Evolutionary conservation across 2,797 vertebrate genomes (phyloP).

Genomic region (Phataginus tetradactyla): DNA sequence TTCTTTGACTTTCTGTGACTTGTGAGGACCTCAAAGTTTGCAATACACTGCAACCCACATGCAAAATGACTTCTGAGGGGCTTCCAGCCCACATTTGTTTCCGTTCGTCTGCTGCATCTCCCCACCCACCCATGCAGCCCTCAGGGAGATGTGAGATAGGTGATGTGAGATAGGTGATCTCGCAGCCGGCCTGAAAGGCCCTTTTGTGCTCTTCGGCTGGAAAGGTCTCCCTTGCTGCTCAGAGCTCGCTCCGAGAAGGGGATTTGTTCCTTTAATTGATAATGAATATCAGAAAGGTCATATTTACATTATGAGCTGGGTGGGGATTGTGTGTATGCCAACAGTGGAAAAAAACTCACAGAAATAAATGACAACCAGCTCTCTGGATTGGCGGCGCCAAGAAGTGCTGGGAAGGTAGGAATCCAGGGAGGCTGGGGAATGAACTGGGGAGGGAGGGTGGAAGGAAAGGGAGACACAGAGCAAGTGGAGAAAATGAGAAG

Average conservation of each 20-base stretch:
- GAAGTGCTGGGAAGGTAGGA: background rate
- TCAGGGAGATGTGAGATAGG: background rate
- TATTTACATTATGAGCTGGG: slow-evolving; percentile 26
- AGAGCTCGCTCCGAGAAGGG: background rate
- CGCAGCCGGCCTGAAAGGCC: background rate
- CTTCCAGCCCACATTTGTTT: fast-evolving
- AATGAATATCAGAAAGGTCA: slow-evolving; percentile 62
- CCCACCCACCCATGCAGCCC: background rate
- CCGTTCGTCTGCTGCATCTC: background rate
- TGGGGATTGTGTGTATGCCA: slow-evolving; percentile 16
- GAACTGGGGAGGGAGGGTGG: background rate
- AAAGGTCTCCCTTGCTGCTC: slow-evolving; percentile 44
- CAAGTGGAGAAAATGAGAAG: background rate
- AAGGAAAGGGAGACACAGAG: background rate
- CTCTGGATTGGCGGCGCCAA: background rate
- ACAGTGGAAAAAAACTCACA: background rate
- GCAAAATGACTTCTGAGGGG: background rate
- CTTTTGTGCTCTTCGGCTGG: slow-evolving; percentile 47
- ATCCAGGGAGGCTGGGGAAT: background rate
- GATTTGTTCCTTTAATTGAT: slow-evolving; percentile 58
- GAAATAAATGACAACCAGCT: background rate
- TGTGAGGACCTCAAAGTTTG: background rate
- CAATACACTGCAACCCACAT: fast-evolving
- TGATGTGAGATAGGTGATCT: background rate
- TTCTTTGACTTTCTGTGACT: background rate